Evolutionary conservation across 2,888 invertebrate species (phyloP).

Genomic region (Silvanus unidentatus): DNA sequence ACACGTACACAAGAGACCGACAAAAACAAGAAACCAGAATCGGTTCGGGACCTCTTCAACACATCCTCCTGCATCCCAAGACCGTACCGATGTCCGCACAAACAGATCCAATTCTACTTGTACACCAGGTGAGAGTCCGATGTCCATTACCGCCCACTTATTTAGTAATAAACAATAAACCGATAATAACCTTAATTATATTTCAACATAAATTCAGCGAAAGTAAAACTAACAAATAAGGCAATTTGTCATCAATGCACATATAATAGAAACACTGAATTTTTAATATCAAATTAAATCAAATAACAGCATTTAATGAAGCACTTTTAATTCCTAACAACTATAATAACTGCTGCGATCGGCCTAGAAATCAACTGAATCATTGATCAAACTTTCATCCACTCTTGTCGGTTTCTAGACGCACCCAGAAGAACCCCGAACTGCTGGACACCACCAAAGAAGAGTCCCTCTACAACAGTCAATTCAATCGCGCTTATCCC

Average conservation of each 20-base stretch:
- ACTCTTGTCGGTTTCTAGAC: constrained; percentile 42
- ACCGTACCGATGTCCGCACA: constrained; percentile 77
- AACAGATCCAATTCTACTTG: constrained; percentile 73
- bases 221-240: too few species aligned
- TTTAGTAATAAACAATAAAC: too few species aligned
- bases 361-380: not conserved
- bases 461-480: constrained; percentile 66
- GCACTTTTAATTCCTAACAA: constrained; percentile 1
- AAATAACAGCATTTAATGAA: constrained; percentile 1
- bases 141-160: not conserved
- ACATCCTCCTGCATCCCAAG: constrained; percentile 76
- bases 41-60: constrained; percentile 64
- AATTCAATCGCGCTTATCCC: constrained; percentile 70
- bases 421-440: constrained; percentile 69
- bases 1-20: constrained; percentile 45
- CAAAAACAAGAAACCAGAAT: constrained; percentile 49
- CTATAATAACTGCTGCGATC: not conserved
- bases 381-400: too few species aligned
- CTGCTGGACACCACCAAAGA: constrained; percentile 63
- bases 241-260: too few species aligned
- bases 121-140: constrained; percentile 70
- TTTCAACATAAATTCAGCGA: too few species aligned
- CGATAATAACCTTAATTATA: too few species aligned
- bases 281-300: constrained; percentile 1
- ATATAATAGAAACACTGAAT: too few species aligned